Conservation (phyloP, 1,140 invertebrate species). For the Drosophila santomea region DNA sequence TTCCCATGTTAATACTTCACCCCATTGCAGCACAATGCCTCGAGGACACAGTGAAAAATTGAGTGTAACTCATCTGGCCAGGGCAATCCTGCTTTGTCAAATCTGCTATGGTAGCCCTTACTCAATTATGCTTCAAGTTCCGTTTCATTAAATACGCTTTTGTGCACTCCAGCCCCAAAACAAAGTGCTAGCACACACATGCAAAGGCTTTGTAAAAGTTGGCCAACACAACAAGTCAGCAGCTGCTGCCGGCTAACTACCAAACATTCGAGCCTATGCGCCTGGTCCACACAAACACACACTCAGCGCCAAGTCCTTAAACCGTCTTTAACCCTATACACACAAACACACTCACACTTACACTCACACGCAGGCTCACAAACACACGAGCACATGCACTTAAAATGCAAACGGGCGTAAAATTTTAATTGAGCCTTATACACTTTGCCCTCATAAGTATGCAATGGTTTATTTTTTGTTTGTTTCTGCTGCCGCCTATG, state of each 20-base stretch:
- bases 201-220: constrained; percentile 32
- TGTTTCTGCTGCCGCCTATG: constrained; percentile 11
- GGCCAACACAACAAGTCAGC: constrained; percentile 33
- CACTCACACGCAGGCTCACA: neutral
- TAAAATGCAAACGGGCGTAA: constrained; percentile 76
- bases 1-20: neutral
- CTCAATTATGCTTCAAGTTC: constrained; percentile 77
- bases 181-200: constrained; percentile 26
- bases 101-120: constrained; percentile 46
- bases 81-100: constrained; percentile 27
- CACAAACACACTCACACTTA: neutral
- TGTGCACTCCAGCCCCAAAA: constrained; percentile 42
- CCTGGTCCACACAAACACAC: constrained; percentile 16
- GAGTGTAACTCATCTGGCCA: constrained; percentile 13
- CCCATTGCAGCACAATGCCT: constrained; percentile 3
- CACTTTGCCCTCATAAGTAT: constrained; percentile 69
- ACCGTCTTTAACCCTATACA: neutral
- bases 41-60: neutral
- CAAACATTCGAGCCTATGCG: constrained; percentile 23
- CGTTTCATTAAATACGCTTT: constrained; percentile 76
- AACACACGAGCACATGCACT: constrained; percentile 40
- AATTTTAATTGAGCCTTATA: constrained; percentile 81
- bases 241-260: constrained; percentile 42
- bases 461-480: constrained; percentile 62
- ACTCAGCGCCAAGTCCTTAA: constrained; percentile 17